phyloP scores from a whole-genome alignment of 2,888 invertebrate genomes.

The Epistrophe grossulariae region DNA sequence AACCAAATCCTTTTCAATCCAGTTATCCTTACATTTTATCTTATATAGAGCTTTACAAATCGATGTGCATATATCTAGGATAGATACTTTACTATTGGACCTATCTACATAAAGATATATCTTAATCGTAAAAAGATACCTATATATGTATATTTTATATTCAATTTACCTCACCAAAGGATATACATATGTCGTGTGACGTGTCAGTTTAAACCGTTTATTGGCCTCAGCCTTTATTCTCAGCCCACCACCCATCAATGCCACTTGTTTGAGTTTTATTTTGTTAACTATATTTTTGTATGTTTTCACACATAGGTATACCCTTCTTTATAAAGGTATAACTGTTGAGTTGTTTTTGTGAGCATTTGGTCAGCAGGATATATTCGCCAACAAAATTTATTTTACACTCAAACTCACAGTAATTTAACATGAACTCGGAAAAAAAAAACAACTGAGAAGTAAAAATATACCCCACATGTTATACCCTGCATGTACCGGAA shows the following conservation, averaged over 20 bases:
- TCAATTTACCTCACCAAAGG: conserved; percentile 39
- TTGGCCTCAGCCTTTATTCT: conserved; percentile 44
- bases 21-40: conserved; percentile 43
- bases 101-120: neutral
- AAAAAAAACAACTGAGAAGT: conserved; percentile 48
- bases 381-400: conserved; percentile 57
- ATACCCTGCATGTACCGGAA: no score
- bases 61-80: neutral
- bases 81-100: neutral
- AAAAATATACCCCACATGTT: conserved; percentile 20
- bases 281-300: neutral
- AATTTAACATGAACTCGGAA: conserved; percentile 23
- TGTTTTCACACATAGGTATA: neutral
- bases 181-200: no score
- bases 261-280: conserved; percentile 31
- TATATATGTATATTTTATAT: neutral
- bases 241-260: neutral
- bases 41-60: neutral
- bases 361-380: neutral
- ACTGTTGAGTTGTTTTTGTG: conserved; percentile 8
- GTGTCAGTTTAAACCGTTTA: conserved; percentile 70
- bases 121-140: neutral
- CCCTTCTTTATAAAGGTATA: neutral
- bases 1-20: conserved; percentile 55
- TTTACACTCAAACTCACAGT: conserved; percentile 55